Conservation (phyloP, 2,888 invertebrate species). For the Drosophila putrida region DNA sequence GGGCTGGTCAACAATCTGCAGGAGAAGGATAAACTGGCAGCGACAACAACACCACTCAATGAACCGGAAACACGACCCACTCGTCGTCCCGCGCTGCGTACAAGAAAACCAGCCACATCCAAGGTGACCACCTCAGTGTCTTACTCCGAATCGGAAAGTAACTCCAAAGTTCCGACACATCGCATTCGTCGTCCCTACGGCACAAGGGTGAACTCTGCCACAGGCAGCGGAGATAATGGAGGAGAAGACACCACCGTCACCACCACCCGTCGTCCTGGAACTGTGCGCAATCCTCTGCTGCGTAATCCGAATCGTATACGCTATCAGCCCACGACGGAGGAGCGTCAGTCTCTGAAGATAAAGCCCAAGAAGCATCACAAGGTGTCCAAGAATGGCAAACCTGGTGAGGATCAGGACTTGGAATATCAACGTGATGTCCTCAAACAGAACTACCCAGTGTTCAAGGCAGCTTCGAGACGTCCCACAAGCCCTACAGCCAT, state of each 20-base stretch:
- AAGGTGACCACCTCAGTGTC: constrained; percentile 84
- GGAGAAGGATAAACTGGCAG: constrained; percentile 85
- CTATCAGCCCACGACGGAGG: constrained; percentile 84
- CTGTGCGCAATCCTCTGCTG: constrained; percentile 79
- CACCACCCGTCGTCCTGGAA: constrained; percentile 73
- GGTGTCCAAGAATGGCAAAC: constrained; percentile 69
- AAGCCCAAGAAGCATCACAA: constrained; percentile 78
- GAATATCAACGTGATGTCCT: constrained; percentile 89
- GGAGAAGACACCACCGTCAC: constrained; percentile 44
- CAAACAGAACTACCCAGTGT: constrained; percentile 89
- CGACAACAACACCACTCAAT: constrained; percentile 70
- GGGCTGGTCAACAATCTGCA: constrained; percentile 88
- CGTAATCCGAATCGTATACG: constrained; percentile 85
- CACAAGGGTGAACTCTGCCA: constrained; percentile 63
- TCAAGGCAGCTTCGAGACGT: constrained; percentile 84
- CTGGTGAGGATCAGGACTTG: constrained; percentile 83
- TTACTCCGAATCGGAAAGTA: constrained; percentile 80
- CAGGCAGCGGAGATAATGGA: constrained; percentile 49
- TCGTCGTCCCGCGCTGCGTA: constrained; percentile 86
- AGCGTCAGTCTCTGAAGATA: constrained; percentile 82
- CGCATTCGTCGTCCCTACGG: constrained; percentile 85
- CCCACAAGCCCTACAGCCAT: constrained; percentile 83
- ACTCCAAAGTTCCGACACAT: constrained; percentile 80
- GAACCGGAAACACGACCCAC: constrained; percentile 85
- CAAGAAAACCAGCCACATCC: constrained; percentile 86